Evolutionary conservation across 2,797 vertebrate genomes (phyloP).

Genomic region (Crocodylus rhombifer): DNA sequence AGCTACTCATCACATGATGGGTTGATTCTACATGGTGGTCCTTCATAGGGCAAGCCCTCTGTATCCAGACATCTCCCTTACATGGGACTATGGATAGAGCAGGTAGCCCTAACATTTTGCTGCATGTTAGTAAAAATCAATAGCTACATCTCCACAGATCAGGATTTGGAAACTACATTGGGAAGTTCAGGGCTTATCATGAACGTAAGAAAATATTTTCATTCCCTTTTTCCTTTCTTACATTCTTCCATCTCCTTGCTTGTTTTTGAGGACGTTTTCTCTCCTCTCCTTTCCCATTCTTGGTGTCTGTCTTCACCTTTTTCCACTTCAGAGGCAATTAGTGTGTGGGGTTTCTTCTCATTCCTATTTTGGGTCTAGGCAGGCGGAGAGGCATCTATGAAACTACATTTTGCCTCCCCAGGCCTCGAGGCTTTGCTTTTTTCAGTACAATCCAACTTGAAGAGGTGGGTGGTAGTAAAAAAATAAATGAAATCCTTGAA

Average conservation of each 20-base stretch:
- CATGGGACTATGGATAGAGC: no score
- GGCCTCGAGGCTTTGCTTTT: background rate
- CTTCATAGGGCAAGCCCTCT: no score
- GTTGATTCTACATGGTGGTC: no score
- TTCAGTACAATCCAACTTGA: background rate
- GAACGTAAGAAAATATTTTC: rapidly evolving
- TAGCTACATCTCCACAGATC: no score
- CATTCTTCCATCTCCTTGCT: background rate
- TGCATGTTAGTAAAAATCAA: no score
- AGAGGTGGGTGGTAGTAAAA: background rate
- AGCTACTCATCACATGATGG: no score
- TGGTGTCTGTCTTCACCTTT: background rate
- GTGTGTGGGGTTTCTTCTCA: background rate
- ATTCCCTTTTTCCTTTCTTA: background rate
- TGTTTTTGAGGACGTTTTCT: background rate
- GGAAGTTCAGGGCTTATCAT: background rate
- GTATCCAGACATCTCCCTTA: no score
- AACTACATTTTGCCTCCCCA: background rate
- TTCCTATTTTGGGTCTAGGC: background rate
- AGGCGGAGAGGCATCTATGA: background rate
- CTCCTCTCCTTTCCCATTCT: background rate
- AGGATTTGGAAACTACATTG: background rate
- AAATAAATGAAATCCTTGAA: background rate
- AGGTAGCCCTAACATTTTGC: no score
- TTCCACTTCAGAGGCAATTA: rapidly evolving